Evolutionary conservation across 1,140 invertebrate genomes (phyloP), one percentile per base, ranked within the genome.

Genomic region (Euglossa dilemma): DNA sequence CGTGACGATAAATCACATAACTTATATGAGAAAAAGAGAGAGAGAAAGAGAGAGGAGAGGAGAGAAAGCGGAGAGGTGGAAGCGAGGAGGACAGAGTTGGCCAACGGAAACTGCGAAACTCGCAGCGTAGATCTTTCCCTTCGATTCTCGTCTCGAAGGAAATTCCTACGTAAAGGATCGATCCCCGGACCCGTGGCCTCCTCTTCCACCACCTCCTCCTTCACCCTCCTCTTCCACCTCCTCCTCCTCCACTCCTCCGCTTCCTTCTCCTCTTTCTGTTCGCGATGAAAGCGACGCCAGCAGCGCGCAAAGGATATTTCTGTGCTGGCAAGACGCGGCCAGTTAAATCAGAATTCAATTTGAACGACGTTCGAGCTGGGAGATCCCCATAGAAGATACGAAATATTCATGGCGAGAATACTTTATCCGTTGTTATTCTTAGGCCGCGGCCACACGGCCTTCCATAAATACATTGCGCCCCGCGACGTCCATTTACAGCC

Each of bases 341-440:
- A 77, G 66, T 80, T 91, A 87, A 91, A 91, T 91, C 87, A 91
- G 83, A 90, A 87, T 90, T 90, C 88, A 91, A 91, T 91, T 91
- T 83, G 66, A 85, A 78, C 80, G 74, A 80, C 66, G 80, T 69
- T 82, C 80, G 81, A 77, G 64, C 57, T 50, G 73, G 63, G 57
- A 88, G 87, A 89, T 90, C 74, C 63, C 66, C 54, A 61, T 72
- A 36, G 67, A 70, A 76, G 84, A 64, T 64, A 79, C 66, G 70
- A 76, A 86, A 84, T 88, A 85, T 83, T 78, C 78, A 84, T 84
- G 82, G 81, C 75, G 75, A 70, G 81, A 77, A 83, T 83, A 78
- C 81, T 71, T 78, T 78, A 77, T 77, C 54, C 75, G 81, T 56
- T 77, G 74, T 83, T 83, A 77, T 71, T 77, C 81, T 83, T 83